Evolutionary conservation across 2,888 invertebrate species (phyloP).

Genomic region (Leucoma salicis): DNA sequence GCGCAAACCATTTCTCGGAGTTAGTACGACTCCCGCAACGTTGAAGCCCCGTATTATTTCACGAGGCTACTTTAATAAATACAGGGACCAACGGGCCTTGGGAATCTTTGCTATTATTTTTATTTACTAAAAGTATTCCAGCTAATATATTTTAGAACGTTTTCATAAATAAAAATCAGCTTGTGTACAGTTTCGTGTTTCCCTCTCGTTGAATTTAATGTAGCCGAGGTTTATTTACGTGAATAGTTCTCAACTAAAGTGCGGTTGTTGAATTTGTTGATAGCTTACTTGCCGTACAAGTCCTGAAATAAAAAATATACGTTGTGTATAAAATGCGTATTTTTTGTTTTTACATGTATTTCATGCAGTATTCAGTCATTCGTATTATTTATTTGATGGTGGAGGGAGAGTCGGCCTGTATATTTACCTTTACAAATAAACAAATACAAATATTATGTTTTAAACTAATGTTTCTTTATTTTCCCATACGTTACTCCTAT

Average conservation of each 20-base stretch:
- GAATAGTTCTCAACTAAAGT: constrained; percentile 4
- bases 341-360: no score
- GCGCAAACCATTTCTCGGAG: constrained; percentile 29
- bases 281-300: no score
- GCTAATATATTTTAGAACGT: constrained; percentile 26
- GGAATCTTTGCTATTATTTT: constrained; percentile 26
- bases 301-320: no score
- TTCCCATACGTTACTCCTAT: no score
- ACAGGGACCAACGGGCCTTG: constrained; percentile 12
- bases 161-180: constrained; percentile 13
- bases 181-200: constrained; percentile 4
- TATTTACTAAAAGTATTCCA: constrained; percentile 26
- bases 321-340: no score
- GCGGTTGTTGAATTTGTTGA: not conserved
- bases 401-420: no score
- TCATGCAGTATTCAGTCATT: no score
- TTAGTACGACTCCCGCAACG: constrained; percentile 25
- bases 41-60: constrained; percentile 34
- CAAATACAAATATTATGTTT: no score
- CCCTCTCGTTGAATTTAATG: constrained; percentile 7
- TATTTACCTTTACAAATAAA: no score
- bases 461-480: no score
- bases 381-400: no score
- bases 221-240: constrained; percentile 5
- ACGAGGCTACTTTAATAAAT: constrained; percentile 34